phyloP scores from a whole-genome alignment of 2,113 vertebrate genomes.

The Prunella himalayana region DNA sequence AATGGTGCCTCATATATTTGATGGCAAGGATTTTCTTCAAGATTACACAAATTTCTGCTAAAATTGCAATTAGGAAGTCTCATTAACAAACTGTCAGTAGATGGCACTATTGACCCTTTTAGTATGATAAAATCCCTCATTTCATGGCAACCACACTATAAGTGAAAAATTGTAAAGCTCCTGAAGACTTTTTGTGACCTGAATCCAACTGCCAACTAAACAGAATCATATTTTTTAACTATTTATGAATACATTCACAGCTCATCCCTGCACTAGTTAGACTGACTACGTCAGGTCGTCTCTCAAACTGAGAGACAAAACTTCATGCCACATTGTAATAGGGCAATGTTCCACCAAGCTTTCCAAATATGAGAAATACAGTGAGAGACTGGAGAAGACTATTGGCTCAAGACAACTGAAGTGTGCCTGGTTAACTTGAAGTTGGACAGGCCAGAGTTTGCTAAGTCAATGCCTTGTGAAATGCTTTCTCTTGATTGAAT shows the following conservation, averaged over 20 bases:
- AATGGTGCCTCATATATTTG: not conserved
- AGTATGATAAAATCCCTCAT: not conserved
- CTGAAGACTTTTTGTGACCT: not conserved
- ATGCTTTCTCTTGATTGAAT: not conserved
- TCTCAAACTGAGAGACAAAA: not conserved
- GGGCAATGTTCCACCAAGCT: not conserved
- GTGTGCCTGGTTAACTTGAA: not conserved
- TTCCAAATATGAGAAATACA: not conserved
- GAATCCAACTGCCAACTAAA: not conserved
- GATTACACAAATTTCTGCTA: not conserved
- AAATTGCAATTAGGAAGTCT: not conserved
- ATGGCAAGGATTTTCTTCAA: not conserved
- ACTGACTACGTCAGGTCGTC: not conserved
- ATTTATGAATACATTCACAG: not conserved
- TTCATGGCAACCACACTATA: not conserved
- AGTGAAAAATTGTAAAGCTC: not conserved
- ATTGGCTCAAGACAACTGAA: not conserved
- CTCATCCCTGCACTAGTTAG: not conserved
- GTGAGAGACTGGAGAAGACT: not conserved
- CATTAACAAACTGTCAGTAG: constrained; percentile 1
- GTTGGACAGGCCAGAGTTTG: not conserved
- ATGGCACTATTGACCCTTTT: constrained; percentile 10
- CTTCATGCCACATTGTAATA: not conserved
- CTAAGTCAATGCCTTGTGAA: not conserved
- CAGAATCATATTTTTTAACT: not conserved